phyloP scores from a whole-genome alignment of 2,113 vertebrate species.

The Phylloscopus whistleri region DNA sequence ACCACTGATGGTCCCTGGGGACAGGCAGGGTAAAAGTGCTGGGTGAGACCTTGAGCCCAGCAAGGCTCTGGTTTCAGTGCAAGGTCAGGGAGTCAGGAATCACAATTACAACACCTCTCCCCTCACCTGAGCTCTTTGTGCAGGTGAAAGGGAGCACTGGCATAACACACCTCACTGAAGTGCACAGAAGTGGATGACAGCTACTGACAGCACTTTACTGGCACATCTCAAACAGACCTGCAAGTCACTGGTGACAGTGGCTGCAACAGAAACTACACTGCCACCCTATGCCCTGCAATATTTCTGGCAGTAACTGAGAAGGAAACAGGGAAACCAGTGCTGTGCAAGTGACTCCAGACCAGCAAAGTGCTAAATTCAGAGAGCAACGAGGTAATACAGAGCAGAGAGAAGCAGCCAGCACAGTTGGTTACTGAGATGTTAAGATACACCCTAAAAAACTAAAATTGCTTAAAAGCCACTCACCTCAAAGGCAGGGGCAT shows the following conservation, averaged over 20 bases:
- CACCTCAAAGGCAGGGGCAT: neutral
- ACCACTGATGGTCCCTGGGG: fast-evolving
- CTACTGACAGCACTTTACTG: neutral
- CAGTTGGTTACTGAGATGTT: neutral
- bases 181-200: fast-evolving
- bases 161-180: neutral
- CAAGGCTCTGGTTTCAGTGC: neutral
- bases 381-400: fast-evolving
- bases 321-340: neutral
- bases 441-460: neutral
- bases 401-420: neutral
- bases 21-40: neutral
- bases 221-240: neutral
- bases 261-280: neutral
- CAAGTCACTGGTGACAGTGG: neutral
- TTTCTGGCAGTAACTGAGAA: neutral
- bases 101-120: neutral
- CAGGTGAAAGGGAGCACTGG: neutral
- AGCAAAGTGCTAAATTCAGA: neutral
- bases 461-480: neutral
- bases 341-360: neutral
- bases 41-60: neutral
- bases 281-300: neutral
- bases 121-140: neutral
- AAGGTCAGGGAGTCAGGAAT: neutral